Conservation (phyloP, 2,888 invertebrate species). For the Lasioglossum pauxillum region DNA sequence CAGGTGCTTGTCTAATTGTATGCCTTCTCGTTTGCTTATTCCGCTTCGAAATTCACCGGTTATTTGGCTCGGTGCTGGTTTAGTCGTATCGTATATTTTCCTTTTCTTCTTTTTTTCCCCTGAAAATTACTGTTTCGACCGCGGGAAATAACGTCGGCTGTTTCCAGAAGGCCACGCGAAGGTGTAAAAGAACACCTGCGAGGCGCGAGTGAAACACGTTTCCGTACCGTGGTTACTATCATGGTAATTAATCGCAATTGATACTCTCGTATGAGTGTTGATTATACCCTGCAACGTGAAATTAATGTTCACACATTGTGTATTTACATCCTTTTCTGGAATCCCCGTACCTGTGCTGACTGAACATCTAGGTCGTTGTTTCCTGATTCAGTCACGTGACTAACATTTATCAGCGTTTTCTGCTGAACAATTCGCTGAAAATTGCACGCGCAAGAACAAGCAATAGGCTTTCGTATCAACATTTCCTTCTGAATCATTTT, state of each 20-base stretch:
- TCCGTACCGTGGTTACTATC: constrained; percentile 33
- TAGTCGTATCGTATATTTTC: neutral
- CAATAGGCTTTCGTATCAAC: neutral
- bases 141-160: constrained; percentile 26
- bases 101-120: neutral
- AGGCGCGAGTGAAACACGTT: constrained; percentile 45
- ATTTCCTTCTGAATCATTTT: neutral
- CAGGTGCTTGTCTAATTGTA: constrained; percentile 74
- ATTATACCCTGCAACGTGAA: constrained; percentile 43
- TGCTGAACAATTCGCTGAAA: neutral
- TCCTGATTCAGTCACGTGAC: constrained; percentile 25
- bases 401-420: neutral
- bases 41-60: constrained; percentile 37
- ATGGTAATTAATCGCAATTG: constrained; percentile 57
- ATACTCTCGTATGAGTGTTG: constrained; percentile 41
- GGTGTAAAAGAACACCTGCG: constrained; percentile 39
- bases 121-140: constrained; percentile 33
- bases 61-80: constrained; percentile 26
- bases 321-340: neutral
- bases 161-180: constrained; percentile 23
- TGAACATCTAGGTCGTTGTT: constrained; percentile 43
- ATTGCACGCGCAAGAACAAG: neutral
- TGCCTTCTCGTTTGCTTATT: constrained; percentile 45
- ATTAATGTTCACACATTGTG: constrained; percentile 48
- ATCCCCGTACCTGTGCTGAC: neutral